phyloP scores from a whole-genome alignment of 2,888 invertebrate genomes.

The Drosophila picticornis region DNA sequence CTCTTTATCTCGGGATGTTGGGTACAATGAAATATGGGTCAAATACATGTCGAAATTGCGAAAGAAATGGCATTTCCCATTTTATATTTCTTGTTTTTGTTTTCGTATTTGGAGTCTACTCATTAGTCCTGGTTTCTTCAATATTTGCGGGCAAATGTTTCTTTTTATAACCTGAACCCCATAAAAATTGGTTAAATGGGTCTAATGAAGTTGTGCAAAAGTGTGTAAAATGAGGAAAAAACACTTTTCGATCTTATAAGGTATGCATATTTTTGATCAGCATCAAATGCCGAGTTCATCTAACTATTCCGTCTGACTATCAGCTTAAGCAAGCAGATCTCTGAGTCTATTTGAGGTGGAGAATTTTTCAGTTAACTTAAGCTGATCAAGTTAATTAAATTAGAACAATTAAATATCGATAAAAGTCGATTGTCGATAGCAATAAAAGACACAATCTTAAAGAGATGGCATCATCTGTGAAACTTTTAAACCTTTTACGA shows the following conservation, averaged over 20 bases:
- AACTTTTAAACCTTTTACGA: background rate
- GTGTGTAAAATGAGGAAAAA: background rate
- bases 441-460: background rate
- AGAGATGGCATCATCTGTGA: background rate
- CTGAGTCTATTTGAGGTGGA: background rate
- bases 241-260: background rate
- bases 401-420: background rate
- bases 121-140: conserved; percentile 4
- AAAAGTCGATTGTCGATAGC: background rate
- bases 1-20: conserved; percentile 36
- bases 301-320: background rate
- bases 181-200: background rate
- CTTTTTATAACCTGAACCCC: background rate
- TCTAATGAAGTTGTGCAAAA: background rate
- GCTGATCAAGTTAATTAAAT: background rate
- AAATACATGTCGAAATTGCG: conserved; percentile 63
- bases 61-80: conserved; percentile 45
- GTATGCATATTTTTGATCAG: background rate
- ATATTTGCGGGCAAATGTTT: conserved; percentile 6
- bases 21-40: conserved; percentile 70
- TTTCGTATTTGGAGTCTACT: background rate
- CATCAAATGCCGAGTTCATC: background rate
- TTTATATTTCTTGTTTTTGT: conserved; percentile 2
- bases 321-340: rapidly evolving
- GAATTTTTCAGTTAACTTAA: background rate